These are phyloP conservation scores for Cryptocephalus primarius DNA, from an alignment of 2,888 invertebrate species.

Conservation along the genomic window DNA sequence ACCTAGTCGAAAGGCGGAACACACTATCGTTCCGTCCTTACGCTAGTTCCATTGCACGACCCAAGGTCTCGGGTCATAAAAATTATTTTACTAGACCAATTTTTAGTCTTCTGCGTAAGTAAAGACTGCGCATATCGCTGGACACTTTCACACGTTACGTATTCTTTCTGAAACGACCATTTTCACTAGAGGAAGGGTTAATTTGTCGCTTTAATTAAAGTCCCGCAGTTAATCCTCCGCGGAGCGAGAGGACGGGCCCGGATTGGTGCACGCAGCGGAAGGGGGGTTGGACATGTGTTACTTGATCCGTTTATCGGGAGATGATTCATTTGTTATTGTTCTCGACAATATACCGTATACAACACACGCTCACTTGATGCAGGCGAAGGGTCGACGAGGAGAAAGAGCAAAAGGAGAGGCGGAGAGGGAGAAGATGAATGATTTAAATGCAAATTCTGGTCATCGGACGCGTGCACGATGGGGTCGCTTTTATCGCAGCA, in stretches of 20 bases:
- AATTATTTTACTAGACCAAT: too few relatives aligned
- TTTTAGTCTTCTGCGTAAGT: too few relatives aligned
- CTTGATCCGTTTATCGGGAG: slow-evolving; percentile 34
- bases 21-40: too few relatives aligned
- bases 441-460: slow-evolving; percentile 29
- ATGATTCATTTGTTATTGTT: slow-evolving; percentile 36
- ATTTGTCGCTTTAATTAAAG: slow-evolving; percentile 29
- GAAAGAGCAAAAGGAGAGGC: not conserved
- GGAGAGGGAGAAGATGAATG: slow-evolving; percentile 13
- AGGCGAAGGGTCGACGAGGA: slow-evolving; percentile 3
- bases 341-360: slow-evolving; percentile 23
- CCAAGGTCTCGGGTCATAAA: too few relatives aligned
- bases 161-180: too few relatives aligned
- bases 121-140: too few relatives aligned
- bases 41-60: too few relatives aligned
- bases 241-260: not conserved
- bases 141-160: too few relatives aligned
- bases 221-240: slow-evolving; percentile 38
- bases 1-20: too few relatives aligned
- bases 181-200: slow-evolving; percentile 20
- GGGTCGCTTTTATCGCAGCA: not conserved
- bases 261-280: not conserved
- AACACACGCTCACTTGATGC: slow-evolving; percentile 17
- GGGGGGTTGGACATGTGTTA: slow-evolving; percentile 31
- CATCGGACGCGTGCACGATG: slow-evolving; percentile 19